phyloP scores from a whole-genome alignment of 2,797 vertebrate genomes.

The Fistularia commersonii region DNA sequence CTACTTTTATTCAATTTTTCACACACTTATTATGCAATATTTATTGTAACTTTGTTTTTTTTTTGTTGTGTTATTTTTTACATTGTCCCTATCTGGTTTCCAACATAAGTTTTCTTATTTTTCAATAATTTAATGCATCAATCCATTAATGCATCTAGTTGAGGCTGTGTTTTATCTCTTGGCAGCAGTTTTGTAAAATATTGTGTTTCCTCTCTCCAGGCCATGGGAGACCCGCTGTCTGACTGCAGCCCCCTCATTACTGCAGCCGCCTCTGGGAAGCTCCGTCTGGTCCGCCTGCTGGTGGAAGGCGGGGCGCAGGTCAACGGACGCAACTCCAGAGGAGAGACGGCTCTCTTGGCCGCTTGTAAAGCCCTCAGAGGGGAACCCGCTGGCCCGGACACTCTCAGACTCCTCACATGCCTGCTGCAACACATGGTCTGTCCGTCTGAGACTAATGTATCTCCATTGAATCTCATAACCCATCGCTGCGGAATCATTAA shows the following conservation, averaged over 20 bases:
- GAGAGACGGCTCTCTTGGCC: slow-evolving; percentile 72
- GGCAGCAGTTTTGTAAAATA: neutral
- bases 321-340: slow-evolving; percentile 60
- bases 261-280: slow-evolving; percentile 63
- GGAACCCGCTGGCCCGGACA: slow-evolving; percentile 33
- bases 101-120: too few relatives aligned
- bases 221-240: slow-evolving; percentile 58
- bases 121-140: too few relatives aligned
- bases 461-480: too few relatives aligned
- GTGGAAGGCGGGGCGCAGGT: slow-evolving; percentile 75
- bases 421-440: slow-evolving; percentile 65
- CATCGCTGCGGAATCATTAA: too few relatives aligned
- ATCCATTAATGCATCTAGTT: too few relatives aligned
- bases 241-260: slow-evolving; percentile 68
- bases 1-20: too few relatives aligned
- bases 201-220: slow-evolving; percentile 5
- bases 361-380: slow-evolving; percentile 62
- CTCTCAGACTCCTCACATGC: slow-evolving; percentile 57
- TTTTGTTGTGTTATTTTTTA: too few relatives aligned
- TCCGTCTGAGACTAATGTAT: too few relatives aligned
- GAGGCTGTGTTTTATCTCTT: too few relatives aligned
- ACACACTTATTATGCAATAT: too few relatives aligned
- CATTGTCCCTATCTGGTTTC: too few relatives aligned
- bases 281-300: slow-evolving; percentile 71
- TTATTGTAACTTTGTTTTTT: too few relatives aligned